These are phyloP conservation scores for Erythrocercus mccallii DNA, from an alignment of 2,113 vertebrate species.

Conservation along the genomic window DNA sequence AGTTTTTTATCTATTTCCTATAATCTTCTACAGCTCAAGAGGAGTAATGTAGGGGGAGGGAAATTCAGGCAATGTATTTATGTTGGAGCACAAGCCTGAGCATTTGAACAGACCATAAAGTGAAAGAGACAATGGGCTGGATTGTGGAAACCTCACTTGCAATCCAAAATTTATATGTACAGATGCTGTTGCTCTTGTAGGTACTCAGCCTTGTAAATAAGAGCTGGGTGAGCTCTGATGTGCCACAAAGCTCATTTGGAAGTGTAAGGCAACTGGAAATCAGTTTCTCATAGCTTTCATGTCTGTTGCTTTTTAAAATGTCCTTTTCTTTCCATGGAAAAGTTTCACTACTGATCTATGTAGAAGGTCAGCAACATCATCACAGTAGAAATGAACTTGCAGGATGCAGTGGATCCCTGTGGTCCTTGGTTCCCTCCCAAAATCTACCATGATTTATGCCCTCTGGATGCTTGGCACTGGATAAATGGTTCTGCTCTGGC, in stretches of 20 bases:
- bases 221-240: background rate
- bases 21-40: slow-evolving; percentile 67
- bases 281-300: background rate
- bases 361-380: fast-evolving
- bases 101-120: background rate
- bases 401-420: background rate
- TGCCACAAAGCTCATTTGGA: background rate
- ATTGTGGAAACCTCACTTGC: background rate
- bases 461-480: background rate
- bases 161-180: background rate
- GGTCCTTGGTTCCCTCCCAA: background rate
- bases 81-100: slow-evolving; percentile 32
- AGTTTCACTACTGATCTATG: background rate
- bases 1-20: slow-evolving; percentile 62
- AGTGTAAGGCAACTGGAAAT: background rate
- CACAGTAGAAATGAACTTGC: background rate
- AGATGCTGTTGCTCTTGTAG: background rate
- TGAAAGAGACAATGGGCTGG: background rate
- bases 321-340: background rate
- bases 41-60: background rate
- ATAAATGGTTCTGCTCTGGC: background rate
- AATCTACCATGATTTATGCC: background rate
- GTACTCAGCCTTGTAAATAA: background rate
- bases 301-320: background rate
- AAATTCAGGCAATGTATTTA: slow-evolving; percentile 36